These are phyloP conservation scores for Melanostigma gelatinosum DNA, from an alignment of 2,113 vertebrate genomes.

Conservation along the genomic window DNA sequence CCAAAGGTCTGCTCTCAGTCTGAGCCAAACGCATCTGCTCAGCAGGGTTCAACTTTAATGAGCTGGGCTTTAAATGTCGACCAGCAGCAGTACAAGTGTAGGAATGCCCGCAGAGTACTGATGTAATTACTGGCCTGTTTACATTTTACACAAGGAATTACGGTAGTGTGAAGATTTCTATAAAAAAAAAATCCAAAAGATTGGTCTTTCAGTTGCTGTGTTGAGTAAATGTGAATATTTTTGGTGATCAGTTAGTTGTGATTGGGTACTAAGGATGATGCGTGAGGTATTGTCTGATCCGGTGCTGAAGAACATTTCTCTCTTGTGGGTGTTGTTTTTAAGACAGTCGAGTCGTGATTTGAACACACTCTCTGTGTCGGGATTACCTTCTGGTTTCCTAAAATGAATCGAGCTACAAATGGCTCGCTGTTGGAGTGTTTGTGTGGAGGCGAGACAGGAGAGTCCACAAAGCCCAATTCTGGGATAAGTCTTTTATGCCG, in stretches of 20 bases:
- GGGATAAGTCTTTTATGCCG: conserved; percentile 55
- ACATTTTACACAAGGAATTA: conserved; percentile 2
- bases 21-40: conserved; percentile 50
- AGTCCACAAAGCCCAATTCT: conserved; percentile 61
- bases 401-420: conserved; percentile 26
- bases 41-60: conserved; percentile 28
- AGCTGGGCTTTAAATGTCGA: conserved; percentile 38
- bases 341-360: neutral
- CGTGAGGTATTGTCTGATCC: conserved; percentile 14
- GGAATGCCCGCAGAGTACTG: neutral
- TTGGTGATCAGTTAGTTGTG: conserved; percentile 37
- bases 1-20: conserved; percentile 16
- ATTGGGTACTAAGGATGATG: conserved; percentile 46
- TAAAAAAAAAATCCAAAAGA: neutral
- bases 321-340: neutral
- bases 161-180: neutral
- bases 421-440: neutral
- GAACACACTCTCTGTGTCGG: neutral
- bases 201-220: neutral
- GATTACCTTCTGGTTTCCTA: conserved; percentile 3
- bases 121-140: conserved; percentile 7
- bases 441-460: conserved; percentile 36
- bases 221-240: conserved; percentile 38
- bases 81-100: neutral
- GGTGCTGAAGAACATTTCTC: conserved; percentile 5